Evolutionary conservation across 2,113 vertebrate species (phyloP), one percentile per base, ranked within the genome.

Genomic region (Chamaea fasciata): DNA sequence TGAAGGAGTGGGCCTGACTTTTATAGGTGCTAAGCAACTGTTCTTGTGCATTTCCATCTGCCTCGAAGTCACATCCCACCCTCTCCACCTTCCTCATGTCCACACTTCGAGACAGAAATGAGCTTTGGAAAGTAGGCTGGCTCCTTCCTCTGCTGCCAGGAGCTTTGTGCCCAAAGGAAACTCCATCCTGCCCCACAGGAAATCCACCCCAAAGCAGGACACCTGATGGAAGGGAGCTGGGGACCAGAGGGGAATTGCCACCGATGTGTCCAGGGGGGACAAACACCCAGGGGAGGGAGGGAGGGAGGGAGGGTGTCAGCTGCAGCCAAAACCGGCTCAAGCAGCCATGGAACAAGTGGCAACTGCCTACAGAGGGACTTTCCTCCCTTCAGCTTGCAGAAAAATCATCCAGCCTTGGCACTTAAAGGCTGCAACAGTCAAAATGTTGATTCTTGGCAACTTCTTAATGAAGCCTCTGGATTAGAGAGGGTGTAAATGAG

Each of bases 21-120:
- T 93, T 50, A 26, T 53, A 96, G 83, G 94, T 84, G 96, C 92
- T 96, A 95, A 96, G 95, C 95, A 96, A 96, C 96, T 71, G 90
- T 94, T 94, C 80, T 90, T 68, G 75, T 83, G 94, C 83, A 31
- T 93, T 93, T 81, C 95, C 93, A 93, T 94, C 94, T 95, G 93
- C 60, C 87, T 92, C 15, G 19, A 41, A 95, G 92, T 92, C 85
- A 87, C 94, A 87, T 80, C 94, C 93, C 92, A 96, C 93, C 92
- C 88, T 77, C 92, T 57, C 92, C 93, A 93, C 94, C 76, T 93
- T 97, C 88, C 92, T 47, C 93, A 3, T 44, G 93, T 80, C 95
- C 92, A 67, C 52, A 4, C 88, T 86, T 49, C 1, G 31, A 26
- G 74, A 74, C 78, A 95, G 76, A 56, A 86, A 81, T 88, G 12